Conservation (phyloP, 1,140 invertebrate genomes). For the Hylaeus volcanicus region DNA sequence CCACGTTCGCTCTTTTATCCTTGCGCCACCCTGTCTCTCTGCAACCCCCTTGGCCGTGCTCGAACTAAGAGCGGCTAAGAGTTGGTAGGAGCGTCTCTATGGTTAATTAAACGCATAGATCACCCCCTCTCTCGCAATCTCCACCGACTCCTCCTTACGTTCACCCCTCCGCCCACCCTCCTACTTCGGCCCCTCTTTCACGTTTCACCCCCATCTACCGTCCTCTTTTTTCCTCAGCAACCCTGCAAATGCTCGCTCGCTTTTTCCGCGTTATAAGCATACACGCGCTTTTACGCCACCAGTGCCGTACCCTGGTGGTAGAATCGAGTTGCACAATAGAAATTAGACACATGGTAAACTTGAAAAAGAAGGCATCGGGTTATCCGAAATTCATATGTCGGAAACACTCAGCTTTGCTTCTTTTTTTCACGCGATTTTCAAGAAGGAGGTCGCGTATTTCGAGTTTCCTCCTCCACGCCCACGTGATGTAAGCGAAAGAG, state of each 20-base stretch:
- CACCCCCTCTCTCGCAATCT: slow-evolving; percentile 67
- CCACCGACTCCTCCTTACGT: slow-evolving; percentile 48
- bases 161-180: slow-evolving; percentile 11
- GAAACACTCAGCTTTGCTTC: neutral
- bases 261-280: slow-evolving; percentile 46
- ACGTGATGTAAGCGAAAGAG: slow-evolving; percentile 52
- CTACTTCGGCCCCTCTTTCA: neutral
- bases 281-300: slow-evolving; percentile 33
- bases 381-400: too few species aligned
- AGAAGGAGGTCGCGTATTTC: slow-evolving; percentile 51
- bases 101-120: slow-evolving; percentile 81
- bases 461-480: slow-evolving; percentile 62
- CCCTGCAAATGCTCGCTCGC: slow-evolving; percentile 53
- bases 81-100: slow-evolving; percentile 78
- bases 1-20: slow-evolving; percentile 64
- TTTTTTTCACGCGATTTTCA: slow-evolving; percentile 46
- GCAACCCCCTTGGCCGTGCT: slow-evolving; percentile 63
- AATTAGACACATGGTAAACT: too few species aligned
- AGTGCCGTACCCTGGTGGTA: slow-evolving; percentile 17
- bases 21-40: slow-evolving; percentile 53
- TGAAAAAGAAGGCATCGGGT: too few species aligned
- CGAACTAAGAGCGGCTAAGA: slow-evolving; percentile 77
- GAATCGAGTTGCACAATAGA: neutral
- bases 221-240: slow-evolving; percentile 17
- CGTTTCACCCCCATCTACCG: slow-evolving; percentile 2